phyloP scores from a whole-genome alignment of 2,113 vertebrate species.

The Pheucticus melanocephalus region DNA sequence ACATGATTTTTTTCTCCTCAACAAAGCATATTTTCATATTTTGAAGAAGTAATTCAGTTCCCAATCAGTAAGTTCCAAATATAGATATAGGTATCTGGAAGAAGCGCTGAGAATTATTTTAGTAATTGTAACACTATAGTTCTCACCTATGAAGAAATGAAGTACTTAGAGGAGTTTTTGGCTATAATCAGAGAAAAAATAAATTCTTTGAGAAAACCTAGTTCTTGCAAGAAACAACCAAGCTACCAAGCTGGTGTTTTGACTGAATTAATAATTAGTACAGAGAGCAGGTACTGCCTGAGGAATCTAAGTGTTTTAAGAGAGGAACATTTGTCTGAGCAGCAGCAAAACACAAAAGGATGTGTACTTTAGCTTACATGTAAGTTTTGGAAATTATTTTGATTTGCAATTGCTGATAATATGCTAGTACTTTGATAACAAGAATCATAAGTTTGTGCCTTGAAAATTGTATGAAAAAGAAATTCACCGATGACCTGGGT shows the following conservation, averaged over 20 bases:
- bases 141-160: neutral
- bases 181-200: neutral
- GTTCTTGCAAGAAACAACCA: neutral
- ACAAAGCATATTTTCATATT: neutral
- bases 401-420: neutral
- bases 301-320: neutral
- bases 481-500: neutral
- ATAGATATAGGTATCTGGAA: neutral
- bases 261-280: neutral
- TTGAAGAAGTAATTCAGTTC: neutral
- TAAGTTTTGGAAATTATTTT: neutral
- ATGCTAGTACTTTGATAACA: neutral
- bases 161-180: neutral
- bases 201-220: neutral
- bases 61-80: neutral
- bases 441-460: neutral
- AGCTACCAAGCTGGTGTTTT: neutral
- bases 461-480: neutral
- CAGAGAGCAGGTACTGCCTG: neutral
- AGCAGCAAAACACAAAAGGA: neutral
- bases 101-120: neutral
- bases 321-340: neutral
- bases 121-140: neutral
- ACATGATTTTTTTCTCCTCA: neutral
- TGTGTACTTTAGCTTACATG: neutral